Evolutionary conservation across 2,888 invertebrate genomes (phyloP), one percentile per base, ranked within the genome.

Genomic region (Megamerina dolium): DNA sequence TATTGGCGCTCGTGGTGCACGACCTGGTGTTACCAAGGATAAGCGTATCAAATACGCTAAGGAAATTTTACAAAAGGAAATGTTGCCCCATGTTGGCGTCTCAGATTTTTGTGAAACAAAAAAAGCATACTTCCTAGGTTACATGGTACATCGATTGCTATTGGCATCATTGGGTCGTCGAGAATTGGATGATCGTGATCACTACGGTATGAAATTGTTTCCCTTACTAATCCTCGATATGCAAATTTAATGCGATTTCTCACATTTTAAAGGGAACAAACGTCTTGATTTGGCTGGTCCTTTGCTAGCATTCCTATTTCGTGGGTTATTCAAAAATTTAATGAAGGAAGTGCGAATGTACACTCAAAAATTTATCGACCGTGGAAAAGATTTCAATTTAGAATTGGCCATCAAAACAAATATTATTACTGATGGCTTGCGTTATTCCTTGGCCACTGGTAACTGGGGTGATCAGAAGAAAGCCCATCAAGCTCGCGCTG

Each of bases 401-500:
- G 97, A 99, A 69, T 46, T 72, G 49, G 72, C 72, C 29, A 94
- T 97, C 41, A 96, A 95, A 74, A 96, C 97, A 0, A 87, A 95
- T 68, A 91, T 96, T 43, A 97, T 99, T 48, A 97, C 99, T 1
- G 96, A 99, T 68, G 99, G 99, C 21, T 75, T 99, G 42, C 80
- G 95, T 57, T 99, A 99, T 68, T 99, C 99, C 0, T 77, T 99
- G 58, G 99, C 99, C 56, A 99, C 99, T 23, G 99, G 99, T 27
- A 99, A 99, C 73, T 99, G 99, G 99, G 99, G 99, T 36, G 99
- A 99, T 70, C 99, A 99, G 74, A 99, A 99, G 73, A 99, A 99
- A 70, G 99, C 99, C 43, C 97, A 99, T 82, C 94, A 95, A 74
- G 96, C 73, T 3, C 61, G 72, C 45, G 73, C 73, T 30, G 72